phyloP scores from a whole-genome alignment of 2,113 vertebrate species.

The Colinus virginianus region DNA sequence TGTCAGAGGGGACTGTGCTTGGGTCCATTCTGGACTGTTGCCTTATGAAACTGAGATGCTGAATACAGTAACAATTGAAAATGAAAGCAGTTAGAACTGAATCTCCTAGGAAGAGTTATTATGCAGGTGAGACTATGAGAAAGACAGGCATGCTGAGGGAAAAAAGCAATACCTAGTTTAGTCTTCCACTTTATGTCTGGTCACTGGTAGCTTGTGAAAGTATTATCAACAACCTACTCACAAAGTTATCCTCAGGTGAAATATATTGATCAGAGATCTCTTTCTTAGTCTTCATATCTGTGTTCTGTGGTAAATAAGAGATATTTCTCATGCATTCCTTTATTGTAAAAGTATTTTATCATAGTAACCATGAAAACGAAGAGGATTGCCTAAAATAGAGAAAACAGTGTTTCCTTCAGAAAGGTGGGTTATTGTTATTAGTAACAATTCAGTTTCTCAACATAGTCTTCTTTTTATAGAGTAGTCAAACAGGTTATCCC shows the following conservation, averaged over 20 bases:
- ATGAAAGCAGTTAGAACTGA: background rate
- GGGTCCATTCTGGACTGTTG: background rate
- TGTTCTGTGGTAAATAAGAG: background rate
- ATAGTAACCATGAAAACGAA: background rate
- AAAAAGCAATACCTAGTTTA: background rate
- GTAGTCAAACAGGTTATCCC: background rate
- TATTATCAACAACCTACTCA: background rate
- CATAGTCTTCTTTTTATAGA: background rate
- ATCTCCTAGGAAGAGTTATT: background rate
- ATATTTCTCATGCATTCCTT: background rate
- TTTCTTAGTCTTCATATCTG: background rate
- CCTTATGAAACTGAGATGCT: background rate
- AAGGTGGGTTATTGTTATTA: background rate
- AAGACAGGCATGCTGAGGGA: fast-evolving
- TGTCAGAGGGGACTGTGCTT: background rate
- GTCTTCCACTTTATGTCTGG: background rate
- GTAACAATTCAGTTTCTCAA: background rate
- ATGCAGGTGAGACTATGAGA: background rate
- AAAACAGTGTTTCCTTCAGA: background rate
- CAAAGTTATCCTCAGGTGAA: background rate
- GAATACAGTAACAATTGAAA: background rate
- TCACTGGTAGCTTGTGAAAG: background rate
- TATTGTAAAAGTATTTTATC: background rate
- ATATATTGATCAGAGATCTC: background rate
- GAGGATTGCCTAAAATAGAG: background rate